Evolutionary conservation across 2,797 vertebrate genomes (phyloP), one percentile per base, ranked within the genome.

Genomic region (Sebastiscus albofasciatus): DNA sequence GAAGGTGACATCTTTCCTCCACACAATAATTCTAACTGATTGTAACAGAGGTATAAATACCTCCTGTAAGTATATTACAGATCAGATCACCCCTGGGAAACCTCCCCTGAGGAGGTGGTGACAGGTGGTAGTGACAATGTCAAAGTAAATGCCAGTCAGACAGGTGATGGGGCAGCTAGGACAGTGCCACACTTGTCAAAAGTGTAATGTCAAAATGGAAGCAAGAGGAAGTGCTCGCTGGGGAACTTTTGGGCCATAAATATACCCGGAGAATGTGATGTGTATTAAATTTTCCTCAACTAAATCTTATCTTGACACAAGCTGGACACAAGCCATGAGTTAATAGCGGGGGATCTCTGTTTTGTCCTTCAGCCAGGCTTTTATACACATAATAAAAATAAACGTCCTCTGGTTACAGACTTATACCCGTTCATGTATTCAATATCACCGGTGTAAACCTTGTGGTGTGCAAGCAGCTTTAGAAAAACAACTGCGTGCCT

Each of bases 141-240:
- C 66, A 79, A 58, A 82, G 72, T 75, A 77, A 78, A 83, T 74
- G 39, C 42, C 67, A 59, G 49, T 59, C 58, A 78, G 81, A 58
- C 67, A 77, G 80, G 60, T 72, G 71, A 42, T 26, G 54, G 59
- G 73, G 29, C 70, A 66, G 36, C 61, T 4, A 75, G 61, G 76
- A 78, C 62, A 33, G n/a, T 31, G 66, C 18, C 78, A 68, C 34
- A 61, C 39, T 76, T 77, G 68, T 87, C 71, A 77, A 68, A 76
- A 72, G 69, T 54, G n/a, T 52, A 68, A 72, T 61, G 72, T 58
- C 52, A 78, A 62, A 80, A 67, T 55, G 27, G 29, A 74, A 80
- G 72, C 62, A 55, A 74, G 61, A 31, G 24, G 34, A 71, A 33
- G 46, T 29, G 29, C 29, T 75, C 24, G 26, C 52, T 71, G 67